These are phyloP conservation scores for Triops cancriformis DNA, from an alignment of 1,140 invertebrate genomes.

Conservation along the genomic window DNA sequence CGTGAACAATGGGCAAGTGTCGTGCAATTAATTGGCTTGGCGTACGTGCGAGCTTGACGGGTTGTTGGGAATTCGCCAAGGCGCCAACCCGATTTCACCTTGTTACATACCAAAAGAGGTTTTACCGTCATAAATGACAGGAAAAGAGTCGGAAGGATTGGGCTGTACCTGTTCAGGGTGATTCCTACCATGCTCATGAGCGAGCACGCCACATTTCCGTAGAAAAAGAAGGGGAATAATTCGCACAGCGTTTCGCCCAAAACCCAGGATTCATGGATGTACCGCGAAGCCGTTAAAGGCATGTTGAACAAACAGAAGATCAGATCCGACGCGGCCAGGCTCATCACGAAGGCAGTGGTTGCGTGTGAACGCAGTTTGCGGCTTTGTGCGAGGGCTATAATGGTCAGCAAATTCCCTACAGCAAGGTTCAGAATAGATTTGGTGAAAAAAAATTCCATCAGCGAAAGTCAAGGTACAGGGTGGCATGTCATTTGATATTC, in stretches of 20 bases:
- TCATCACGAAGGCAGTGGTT: constrained; percentile 79
- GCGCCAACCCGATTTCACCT: not conserved
- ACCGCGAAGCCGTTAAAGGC: constrained; percentile 70
- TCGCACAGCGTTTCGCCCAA: constrained; percentile 67
- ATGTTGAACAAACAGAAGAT: constrained; percentile 75
- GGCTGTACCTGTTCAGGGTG: constrained; percentile 68
- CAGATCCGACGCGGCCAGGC: constrained; percentile 72
- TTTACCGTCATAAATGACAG: not conserved
- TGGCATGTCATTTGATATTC: not conserved
- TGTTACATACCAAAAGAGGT: not conserved
- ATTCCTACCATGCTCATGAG: constrained; percentile 82
- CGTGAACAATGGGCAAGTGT: not conserved
- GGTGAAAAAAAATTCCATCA: not conserved
- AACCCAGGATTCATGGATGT: constrained; percentile 69
- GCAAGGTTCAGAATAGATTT: constrained; percentile 30
- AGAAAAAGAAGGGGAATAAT: constrained; percentile 80
- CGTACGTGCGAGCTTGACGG: not conserved
- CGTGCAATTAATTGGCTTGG: not conserved
- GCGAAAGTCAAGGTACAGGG: not conserved
- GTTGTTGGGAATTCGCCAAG: not conserved
- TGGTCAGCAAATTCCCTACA: constrained; percentile 71
- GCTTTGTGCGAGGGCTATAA: constrained; percentile 62
- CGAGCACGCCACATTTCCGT: constrained; percentile 78
- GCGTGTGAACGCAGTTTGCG: constrained; percentile 67
- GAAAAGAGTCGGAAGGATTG: not conserved